phyloP scores from a whole-genome alignment of 1,140 invertebrate genomes.

The Drosophila subpulchrella region DNA sequence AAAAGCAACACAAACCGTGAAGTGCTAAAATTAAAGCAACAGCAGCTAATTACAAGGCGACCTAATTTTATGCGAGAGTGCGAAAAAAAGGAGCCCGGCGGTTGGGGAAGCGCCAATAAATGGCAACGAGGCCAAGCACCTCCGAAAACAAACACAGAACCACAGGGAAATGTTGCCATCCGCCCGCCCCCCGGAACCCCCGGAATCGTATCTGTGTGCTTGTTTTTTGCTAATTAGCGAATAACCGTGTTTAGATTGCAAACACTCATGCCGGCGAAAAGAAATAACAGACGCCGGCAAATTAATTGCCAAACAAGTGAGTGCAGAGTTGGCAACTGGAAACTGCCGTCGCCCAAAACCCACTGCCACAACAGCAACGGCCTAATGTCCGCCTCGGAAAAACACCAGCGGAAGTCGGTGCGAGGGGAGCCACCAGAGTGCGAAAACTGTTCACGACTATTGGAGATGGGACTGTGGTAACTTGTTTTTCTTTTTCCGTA shows the following conservation, averaged over 20 bases:
- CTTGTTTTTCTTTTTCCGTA: no score
- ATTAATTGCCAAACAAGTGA: slow-evolving; percentile 83
- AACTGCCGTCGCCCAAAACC: slow-evolving; percentile 58
- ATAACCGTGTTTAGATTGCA: slow-evolving; percentile 83
- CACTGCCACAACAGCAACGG: slow-evolving; percentile 29
- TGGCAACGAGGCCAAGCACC: slow-evolving; percentile 81
- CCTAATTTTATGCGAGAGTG: slow-evolving; percentile 72
- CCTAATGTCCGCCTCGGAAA: slow-evolving; percentile 60
- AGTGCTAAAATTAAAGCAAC: slow-evolving; percentile 65
- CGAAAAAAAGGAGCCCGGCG: slow-evolving; percentile 52
- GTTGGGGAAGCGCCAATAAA: slow-evolving; percentile 67
- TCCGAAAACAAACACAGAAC: slow-evolving; percentile 74
- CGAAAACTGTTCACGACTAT: not conserved
- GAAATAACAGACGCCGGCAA: slow-evolving; percentile 80
- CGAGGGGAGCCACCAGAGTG: not conserved
- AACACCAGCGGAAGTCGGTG: slow-evolving; percentile 26
- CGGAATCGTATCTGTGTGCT: slow-evolving; percentile 60
- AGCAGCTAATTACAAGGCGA: slow-evolving; percentile 79
- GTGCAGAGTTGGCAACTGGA: slow-evolving; percentile 78
- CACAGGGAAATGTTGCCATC: slow-evolving; percentile 71
- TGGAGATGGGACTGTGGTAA: no score
- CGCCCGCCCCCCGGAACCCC: not conserved
- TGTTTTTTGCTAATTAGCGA: slow-evolving; percentile 82
- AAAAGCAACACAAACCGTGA: slow-evolving; percentile 28
- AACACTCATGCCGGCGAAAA: slow-evolving; percentile 76